A percentile compares a stretch with the other conserved stretches of the same genome.
phyloP scores from a whole-genome alignment of 2,113 vertebrate species.

The Rhinoptilus africanus region DNA sequence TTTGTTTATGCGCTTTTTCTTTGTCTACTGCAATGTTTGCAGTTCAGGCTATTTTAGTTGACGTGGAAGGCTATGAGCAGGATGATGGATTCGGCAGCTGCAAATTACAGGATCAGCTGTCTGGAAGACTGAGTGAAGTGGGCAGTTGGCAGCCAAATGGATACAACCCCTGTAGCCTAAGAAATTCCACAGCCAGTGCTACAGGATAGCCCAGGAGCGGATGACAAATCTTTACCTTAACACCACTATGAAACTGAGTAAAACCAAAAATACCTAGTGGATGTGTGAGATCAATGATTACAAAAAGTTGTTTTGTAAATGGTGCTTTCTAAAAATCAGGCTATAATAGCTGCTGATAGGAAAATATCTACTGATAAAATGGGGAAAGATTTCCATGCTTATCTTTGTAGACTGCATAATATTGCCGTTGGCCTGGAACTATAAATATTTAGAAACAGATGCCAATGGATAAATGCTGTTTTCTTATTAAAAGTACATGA shows the following conservation, averaged over 20 bases:
- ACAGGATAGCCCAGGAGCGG: neutral
- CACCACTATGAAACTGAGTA: neutral
- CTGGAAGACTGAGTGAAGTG: slow-evolving; percentile 41
- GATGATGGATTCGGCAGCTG: slow-evolving; percentile 59
- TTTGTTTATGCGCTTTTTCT: slow-evolving; percentile 23
- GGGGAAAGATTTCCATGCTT: neutral
- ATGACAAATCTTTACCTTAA: neutral
- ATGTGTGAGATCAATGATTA: neutral
- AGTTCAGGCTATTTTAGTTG: slow-evolving; percentile 25
- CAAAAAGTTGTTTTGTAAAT: neutral
- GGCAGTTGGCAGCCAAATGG: slow-evolving; percentile 41
- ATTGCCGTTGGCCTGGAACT: neutral
- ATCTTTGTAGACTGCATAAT: neutral
- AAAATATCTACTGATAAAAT: neutral
- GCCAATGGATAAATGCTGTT: neutral
- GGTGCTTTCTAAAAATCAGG: neutral
- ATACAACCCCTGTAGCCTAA: neutral
- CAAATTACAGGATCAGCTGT: slow-evolving; percentile 30
- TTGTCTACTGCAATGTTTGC: slow-evolving; percentile 5
- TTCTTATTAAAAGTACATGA: neutral
- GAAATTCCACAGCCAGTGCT: slow-evolving; percentile 14
- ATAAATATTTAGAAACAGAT: neutral
- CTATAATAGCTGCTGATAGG: neutral
- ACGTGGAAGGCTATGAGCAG: neutral
- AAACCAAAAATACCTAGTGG: neutral